A percentile compares a stretch with the other conserved stretches of the same genome.
Conservation (phyloP, 2,113 vertebrate genomes). For the Syngnathoides biaculeatus region DNA sequence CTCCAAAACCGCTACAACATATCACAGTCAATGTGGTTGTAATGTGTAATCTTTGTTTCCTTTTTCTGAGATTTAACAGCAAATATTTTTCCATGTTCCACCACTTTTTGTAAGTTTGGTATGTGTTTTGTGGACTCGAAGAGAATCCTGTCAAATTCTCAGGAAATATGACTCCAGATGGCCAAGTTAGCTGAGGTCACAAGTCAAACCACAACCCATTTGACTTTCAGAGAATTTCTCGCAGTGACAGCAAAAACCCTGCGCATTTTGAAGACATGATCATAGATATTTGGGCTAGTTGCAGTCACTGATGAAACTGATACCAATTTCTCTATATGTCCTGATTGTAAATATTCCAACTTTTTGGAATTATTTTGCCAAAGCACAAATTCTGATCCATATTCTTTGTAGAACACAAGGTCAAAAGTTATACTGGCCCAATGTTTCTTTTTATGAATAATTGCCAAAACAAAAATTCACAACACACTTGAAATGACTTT, state of each 20-base stretch:
- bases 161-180: neutral
- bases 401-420: neutral
- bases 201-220: neutral
- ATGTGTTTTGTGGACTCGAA: no score
- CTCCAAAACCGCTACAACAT: neutral
- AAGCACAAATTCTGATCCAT: neutral
- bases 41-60: neutral
- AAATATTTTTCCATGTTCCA: no score
- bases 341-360: neutral
- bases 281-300: neutral
- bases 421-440: neutral
- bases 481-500: slow-evolving; percentile 14
- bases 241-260: neutral
- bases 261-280: neutral
- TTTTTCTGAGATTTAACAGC: neutral
- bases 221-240: no score
- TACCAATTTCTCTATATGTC: neutral
- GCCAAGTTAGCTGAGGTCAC: neutral
- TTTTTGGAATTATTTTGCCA: neutral
- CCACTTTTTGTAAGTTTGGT: neutral
- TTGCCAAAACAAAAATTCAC: neutral
- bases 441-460: neutral
- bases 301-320: neutral
- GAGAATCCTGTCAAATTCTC: neutral
- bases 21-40: neutral